A percentile compares a stretch with the other conserved stretches of the same genome.
Evolutionary conservation across 2,113 vertebrate species (phyloP).

Genomic region (Toxotes chatareus): DNA sequence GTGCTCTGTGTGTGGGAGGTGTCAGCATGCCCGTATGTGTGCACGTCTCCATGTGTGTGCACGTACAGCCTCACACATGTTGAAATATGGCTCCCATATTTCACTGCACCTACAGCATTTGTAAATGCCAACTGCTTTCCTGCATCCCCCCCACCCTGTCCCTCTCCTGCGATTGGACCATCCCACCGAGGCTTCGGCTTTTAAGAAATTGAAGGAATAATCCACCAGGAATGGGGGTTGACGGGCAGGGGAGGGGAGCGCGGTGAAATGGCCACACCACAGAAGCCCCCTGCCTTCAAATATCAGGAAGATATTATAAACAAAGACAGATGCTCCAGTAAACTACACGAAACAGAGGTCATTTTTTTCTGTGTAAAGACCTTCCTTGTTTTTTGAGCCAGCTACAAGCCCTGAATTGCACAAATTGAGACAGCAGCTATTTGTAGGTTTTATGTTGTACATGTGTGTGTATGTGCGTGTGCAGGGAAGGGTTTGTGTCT

Average conservation of each 20-base stretch:
- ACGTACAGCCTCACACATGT: slow-evolving; percentile 47
- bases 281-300: slow-evolving; percentile 43
- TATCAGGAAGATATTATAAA: slow-evolving; percentile 76
- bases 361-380: slow-evolving; percentile 65
- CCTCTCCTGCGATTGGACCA: slow-evolving; percentile 65
- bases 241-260: neutral
- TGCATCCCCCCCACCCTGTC: slow-evolving; percentile 45
- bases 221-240: slow-evolving; percentile 50
- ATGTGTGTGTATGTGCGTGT: slow-evolving; percentile 40
- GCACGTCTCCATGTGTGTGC: neutral
- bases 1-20: slow-evolving; percentile 21
- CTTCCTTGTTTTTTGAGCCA: slow-evolving; percentile 35
- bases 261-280: slow-evolving; percentile 37
- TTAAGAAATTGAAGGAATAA: slow-evolving; percentile 83
- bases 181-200: slow-evolving; percentile 71
- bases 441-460: slow-evolving; percentile 61
- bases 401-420: slow-evolving; percentile 53
- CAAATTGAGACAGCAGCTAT: slow-evolving; percentile 66
- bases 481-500: slow-evolving; percentile 22
- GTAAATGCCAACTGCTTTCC: slow-evolving; percentile 75
- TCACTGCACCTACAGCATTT: slow-evolving; percentile 75
- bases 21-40: neutral
- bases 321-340: slow-evolving; percentile 79
- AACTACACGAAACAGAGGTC: slow-evolving; percentile 61
- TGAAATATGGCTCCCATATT: slow-evolving; percentile 78